phyloP scores from a whole-genome alignment of 2,113 vertebrate species.

The Prionailurus bengalensis region DNA sequence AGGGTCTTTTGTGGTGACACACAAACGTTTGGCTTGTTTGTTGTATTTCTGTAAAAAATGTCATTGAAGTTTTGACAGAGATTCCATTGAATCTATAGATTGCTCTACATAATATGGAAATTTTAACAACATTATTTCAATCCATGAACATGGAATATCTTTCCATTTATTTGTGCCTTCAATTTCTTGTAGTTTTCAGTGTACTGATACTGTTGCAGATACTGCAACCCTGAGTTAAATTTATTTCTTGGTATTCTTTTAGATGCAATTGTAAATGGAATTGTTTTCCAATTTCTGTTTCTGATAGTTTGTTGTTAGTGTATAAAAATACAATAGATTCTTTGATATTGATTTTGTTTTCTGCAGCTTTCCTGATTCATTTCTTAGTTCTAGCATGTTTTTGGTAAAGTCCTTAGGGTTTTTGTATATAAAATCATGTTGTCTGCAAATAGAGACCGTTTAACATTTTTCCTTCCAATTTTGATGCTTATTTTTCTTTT shows the following conservation, averaged over 20 bases:
- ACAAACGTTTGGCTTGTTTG: background rate
- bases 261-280: background rate
- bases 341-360: background rate
- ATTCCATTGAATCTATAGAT: background rate
- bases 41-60: background rate
- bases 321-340: background rate
- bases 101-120: background rate
- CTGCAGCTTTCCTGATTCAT: background rate
- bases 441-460: background rate
- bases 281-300: background rate
- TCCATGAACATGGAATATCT: background rate
- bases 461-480: background rate
- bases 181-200: background rate
- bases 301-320: background rate
- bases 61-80: background rate
- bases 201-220: background rate
- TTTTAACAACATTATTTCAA: background rate
- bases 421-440: background rate
- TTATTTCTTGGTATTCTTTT: background rate
- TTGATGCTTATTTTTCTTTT: background rate
- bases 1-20: background rate
- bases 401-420: background rate
- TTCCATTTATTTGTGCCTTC: background rate
- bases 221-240: background rate
- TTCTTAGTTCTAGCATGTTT: background rate